Conservation (phyloP, 2,797 vertebrate species). For the Tapera naevia region DNA sequence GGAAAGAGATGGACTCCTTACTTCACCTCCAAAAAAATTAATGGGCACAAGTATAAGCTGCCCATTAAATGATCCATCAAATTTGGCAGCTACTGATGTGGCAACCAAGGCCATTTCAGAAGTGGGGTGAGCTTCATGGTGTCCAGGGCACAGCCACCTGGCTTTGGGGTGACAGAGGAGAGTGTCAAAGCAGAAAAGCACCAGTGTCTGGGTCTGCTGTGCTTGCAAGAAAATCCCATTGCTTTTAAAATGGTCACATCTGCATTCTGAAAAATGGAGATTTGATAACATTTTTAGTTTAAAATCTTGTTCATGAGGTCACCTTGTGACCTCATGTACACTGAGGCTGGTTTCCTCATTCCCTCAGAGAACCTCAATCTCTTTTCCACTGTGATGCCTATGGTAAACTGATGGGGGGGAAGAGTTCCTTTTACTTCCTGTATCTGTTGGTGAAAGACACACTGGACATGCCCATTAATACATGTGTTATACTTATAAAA, state of each 20-base stretch:
- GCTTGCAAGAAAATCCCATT: fast-evolving
- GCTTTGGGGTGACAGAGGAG: not conserved
- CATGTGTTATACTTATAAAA: not conserved
- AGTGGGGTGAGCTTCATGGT: no score
- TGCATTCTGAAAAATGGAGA: not conserved
- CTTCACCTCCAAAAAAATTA: not conserved
- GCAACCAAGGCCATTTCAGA: no score
- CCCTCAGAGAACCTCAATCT: not conserved
- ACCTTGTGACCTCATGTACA: not conserved
- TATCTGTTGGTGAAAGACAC: not conserved
- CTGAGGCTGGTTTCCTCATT: not conserved
- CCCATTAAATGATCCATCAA: no score
- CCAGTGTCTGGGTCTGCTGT: fast-evolving
- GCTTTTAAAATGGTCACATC: not conserved
- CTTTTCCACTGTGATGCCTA: not conserved
- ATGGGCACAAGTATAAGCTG: no score
- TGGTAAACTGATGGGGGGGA: not conserved
- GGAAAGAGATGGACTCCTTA: not conserved
- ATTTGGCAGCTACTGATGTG: no score
- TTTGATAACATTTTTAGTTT: not conserved
- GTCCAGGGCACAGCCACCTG: fast-evolving
- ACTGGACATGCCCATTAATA: not conserved
- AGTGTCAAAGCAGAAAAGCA: not conserved
- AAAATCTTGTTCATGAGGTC: not conserved
- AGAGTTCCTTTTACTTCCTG: not conserved